These are phyloP conservation scores for Aurelia sp. DNA, from an alignment of 30 jellyfish, hydroid and myxozoan species.

Conservation along the genomic window DNA sequence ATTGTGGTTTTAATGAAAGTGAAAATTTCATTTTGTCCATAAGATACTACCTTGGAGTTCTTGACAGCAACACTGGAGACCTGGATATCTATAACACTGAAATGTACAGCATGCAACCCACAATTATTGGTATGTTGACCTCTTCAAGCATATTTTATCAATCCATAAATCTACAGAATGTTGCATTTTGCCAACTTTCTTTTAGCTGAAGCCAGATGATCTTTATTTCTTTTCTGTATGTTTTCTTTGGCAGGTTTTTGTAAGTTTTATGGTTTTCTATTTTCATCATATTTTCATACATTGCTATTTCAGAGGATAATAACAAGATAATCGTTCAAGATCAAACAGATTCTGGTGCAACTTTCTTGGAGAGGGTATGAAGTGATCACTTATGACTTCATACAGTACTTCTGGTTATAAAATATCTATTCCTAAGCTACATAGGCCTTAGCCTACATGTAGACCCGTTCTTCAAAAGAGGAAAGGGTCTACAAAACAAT, in stretches of 20 bases:
- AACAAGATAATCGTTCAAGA: not conserved
- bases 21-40: too few species aligned
- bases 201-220: not conserved
- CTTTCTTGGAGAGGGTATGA: not conserved
- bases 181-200: not conserved
- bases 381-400: too few species aligned
- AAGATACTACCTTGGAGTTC: conserved; percentile 92
- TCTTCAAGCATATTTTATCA: not conserved
- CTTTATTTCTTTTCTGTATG: not conserved
- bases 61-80: conserved; percentile 72
- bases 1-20: too few species aligned
- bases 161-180: not conserved
- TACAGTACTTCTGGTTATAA: too few species aligned
- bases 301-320: too few species aligned
- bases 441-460: too few species aligned
- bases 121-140: conserved; percentile 20
- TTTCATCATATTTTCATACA: too few species aligned
- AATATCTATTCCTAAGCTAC: too few species aligned
- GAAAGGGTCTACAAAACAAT: too few species aligned
- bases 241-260: too few species aligned
- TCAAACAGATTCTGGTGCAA: not conserved
- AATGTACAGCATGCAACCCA: conserved; percentile 43
- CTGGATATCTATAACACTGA: conserved; percentile 65
- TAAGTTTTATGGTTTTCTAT: too few species aligned
- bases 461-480: too few species aligned